Conservation (phyloP, 2,888 invertebrate genomes). For the Caenorhabditis sinica region DNA sequence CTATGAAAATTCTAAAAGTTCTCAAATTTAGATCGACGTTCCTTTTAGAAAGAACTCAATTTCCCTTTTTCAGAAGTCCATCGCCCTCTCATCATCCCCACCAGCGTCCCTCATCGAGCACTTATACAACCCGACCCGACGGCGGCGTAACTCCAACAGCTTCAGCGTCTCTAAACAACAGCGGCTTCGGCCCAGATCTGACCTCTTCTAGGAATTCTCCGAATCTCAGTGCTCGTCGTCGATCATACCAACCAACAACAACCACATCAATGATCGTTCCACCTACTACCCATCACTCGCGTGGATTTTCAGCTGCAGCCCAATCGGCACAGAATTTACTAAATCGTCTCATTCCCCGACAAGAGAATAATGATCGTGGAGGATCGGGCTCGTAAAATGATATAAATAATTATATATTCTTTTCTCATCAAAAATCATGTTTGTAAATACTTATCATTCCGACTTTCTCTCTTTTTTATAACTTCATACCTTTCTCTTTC, state of each 20-base stretch:
- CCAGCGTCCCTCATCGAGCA: conserved; percentile 47
- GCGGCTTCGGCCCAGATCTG: conserved; percentile 13
- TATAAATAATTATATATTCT: conserved; percentile 9
- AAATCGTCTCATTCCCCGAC: conserved; percentile 60
- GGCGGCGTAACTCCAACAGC: conserved; percentile 30
- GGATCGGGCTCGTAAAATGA: conserved; percentile 22
- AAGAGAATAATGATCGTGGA: conserved; percentile 36
- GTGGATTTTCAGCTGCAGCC: conserved; percentile 63
- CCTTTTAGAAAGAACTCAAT: neutral
- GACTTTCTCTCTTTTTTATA: neutral
- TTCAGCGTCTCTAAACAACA: conserved; percentile 20
- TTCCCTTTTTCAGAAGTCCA: conserved; percentile 56
- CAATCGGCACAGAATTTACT: conserved; percentile 64
- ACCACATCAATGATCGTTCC: conserved; percentile 42
- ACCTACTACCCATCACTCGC: conserved; percentile 40
- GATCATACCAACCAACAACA: conserved; percentile 56
- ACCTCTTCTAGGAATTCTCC: conserved; percentile 45
- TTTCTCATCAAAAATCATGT: conserved; percentile 38
- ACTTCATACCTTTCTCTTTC: neutral
- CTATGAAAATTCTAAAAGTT: neutral
- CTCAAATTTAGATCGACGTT: neutral
- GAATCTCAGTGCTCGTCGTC: conserved; percentile 44
- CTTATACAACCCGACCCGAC: conserved; percentile 43
- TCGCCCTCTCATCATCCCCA: conserved; percentile 56
- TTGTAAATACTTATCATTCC: conserved; percentile 37